These are phyloP conservation scores for Poecilus cupreus DNA, from an alignment of 2,888 invertebrate genomes.

Conservation along the genomic window DNA sequence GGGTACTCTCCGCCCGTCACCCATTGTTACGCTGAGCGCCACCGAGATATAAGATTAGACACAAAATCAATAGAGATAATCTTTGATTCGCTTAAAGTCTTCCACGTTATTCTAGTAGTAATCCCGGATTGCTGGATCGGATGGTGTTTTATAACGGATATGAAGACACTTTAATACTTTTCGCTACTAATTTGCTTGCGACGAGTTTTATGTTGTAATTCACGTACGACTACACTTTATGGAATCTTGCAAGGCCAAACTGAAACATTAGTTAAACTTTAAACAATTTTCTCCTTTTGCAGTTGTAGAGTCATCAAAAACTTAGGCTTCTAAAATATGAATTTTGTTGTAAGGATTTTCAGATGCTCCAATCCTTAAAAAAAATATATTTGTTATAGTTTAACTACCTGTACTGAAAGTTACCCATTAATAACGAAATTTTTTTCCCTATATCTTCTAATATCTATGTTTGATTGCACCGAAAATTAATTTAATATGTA, in stretches of 20 bases:
- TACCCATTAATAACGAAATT: too few relatives aligned
- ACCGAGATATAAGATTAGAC: conserved; percentile 67
- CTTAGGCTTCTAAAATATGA: too few relatives aligned
- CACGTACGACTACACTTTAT: neutral
- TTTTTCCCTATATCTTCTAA: too few relatives aligned
- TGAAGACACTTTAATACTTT: conserved; percentile 18
- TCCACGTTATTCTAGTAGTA: conserved; percentile 64
- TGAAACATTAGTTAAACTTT: neutral
- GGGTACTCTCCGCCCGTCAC: conserved; percentile 14
- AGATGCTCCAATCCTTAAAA: too few relatives aligned
- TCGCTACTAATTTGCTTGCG: conserved; percentile 2
- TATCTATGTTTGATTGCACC: too few relatives aligned
- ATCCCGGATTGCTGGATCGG: neutral
- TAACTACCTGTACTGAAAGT: too few relatives aligned
- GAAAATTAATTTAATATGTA: too few relatives aligned
- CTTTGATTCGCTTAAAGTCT: conserved; percentile 70
- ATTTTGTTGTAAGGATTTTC: too few relatives aligned
- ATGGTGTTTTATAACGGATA: conserved; percentile 13
- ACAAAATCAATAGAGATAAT: conserved; percentile 70
- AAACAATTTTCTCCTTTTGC: neutral
- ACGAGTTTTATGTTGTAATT: neutral
- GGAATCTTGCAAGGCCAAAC: neutral
- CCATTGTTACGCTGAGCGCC: conserved; percentile 45
- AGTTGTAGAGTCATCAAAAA: neutral
- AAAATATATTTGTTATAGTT: too few relatives aligned